A percentile compares a stretch with the other conserved stretches of the same genome.
These are phyloP conservation scores for Bothrops alternatus DNA, from an alignment of 2,797 vertebrate species.

Conservation along the genomic window DNA sequence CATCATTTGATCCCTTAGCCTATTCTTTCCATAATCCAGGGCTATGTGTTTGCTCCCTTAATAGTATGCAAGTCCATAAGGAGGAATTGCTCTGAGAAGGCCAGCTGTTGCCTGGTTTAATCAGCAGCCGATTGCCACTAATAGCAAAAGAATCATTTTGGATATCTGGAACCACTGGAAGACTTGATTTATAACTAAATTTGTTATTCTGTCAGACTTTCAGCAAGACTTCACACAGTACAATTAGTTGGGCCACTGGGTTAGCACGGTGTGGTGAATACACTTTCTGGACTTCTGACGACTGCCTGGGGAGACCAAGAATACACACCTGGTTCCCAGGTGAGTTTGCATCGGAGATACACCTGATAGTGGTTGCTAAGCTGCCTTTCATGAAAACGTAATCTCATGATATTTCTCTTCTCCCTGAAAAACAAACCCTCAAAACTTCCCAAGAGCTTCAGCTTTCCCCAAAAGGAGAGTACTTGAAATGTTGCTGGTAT, in stretches of 20 bases:
- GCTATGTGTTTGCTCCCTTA: constrained; percentile 18
- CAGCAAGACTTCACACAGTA: background rate
- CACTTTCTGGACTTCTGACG: background rate
- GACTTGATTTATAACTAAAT: background rate
- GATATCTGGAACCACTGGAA: constrained; percentile 29
- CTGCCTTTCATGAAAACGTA: background rate
- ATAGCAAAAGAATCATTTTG: constrained; percentile 38
- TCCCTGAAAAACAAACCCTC: background rate
- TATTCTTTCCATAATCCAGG: constrained; percentile 21
- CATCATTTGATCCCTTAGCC: background rate
- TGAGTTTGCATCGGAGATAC: background rate
- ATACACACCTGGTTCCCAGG: background rate
- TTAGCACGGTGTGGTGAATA: background rate
- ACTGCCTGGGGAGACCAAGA: background rate
- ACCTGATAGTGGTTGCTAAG: background rate
- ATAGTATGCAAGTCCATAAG: constrained; percentile 37
- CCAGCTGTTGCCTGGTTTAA: constrained; percentile 55
- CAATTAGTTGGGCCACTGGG: background rate
- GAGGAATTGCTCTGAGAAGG: constrained; percentile 29
- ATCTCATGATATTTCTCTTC: background rate
- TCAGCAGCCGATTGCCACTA: constrained; percentile 36
- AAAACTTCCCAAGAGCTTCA: background rate
- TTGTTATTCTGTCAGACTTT: background rate
- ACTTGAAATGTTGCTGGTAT: background rate
- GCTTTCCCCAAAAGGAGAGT: background rate